These are phyloP conservation scores for Campoletis sonorensis DNA, from an alignment of 1,140 invertebrate species.

Conservation along the genomic window DNA sequence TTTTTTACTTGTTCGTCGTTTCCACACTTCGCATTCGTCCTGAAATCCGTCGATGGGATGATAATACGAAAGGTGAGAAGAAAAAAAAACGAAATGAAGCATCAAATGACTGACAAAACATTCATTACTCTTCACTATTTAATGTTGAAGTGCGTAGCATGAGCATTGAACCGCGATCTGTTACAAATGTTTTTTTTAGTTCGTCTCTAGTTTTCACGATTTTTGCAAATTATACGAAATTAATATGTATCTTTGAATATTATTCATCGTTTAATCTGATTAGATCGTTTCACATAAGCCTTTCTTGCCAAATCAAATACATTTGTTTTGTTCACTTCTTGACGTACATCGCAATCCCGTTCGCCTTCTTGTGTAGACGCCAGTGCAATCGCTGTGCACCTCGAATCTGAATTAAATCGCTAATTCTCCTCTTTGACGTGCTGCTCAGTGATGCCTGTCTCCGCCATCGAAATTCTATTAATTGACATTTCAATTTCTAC, in stretches of 20 bases:
- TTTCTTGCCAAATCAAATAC: no score
- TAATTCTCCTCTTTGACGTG: not conserved
- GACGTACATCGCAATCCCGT: no score
- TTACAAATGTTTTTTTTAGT: no score
- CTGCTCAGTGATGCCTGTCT: not conserved
- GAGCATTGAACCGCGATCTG: no score
- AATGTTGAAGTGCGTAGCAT: no score
- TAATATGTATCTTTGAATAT: not conserved
- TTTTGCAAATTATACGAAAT: no score
- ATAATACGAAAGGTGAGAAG: not conserved
- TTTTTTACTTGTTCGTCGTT: not conserved
- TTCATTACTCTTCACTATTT: no score
- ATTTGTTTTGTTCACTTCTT: not conserved
- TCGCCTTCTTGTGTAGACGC: not conserved
- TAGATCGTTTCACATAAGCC: no score
- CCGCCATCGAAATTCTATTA: not conserved
- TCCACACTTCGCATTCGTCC: not conserved
- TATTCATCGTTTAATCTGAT: no score
- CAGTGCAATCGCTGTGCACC: not conserved
- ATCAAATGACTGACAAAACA: not conserved
- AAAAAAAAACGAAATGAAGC: not conserved
- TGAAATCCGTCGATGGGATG: not conserved
- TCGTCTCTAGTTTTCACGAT: no score
- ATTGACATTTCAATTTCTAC: not conserved
- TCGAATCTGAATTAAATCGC: not conserved